Base-by-base conservation (phyloP, 1,140 invertebrate genomes). In the Drosophila equinoxialis region DNA sequence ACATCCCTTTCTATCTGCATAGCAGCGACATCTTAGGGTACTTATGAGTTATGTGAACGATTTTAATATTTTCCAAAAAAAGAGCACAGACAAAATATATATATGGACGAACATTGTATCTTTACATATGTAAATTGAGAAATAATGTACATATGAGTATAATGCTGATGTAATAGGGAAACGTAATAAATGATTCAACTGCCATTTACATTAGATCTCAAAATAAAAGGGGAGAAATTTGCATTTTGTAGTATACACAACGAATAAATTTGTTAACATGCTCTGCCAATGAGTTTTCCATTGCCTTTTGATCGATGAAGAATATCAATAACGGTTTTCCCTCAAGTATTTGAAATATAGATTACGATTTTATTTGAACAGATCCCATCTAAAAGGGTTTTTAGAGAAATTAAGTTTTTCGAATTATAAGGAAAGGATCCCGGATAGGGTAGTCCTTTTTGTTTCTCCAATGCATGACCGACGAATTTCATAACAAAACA, bases 1-100 rank as follows among this genome's bases (percentile, higher is more conserved):
- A 37, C n/a, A 33, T 41, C 30, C 6, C 30, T 30, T 30, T 30
- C 35, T 17, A 17, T 41, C 39, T 8, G 41, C 48, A 35, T 55
- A 60, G 73, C 72, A 60, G 73, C 72, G 65, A n/a, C 35, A 33
- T 57, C 23, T 58, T 73, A 73, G 61, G 41, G 73, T 45, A 72
- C 73, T 74, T 75, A 75, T 74, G 65, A 75, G 73, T 75, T 74
- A 75, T 75, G 73, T 71, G 71, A 75, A 41, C 39, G 35, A 75
- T 75, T 73, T 74, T 74, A 71, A 23, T 74, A 55, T 64, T 65
- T 71, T 77, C 59, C 59, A 77, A 7, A 20, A 30, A 58, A 65
- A 77, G 60, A 76, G 66, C 59, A 54, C 42, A 69, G 68, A 76
- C 59, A 68, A 51, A 26, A 75, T 75, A 51, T 63, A 60, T 64